Percentiles rank a stretch among this genome's conserved stretches.
These are phyloP conservation scores for Ispidina picta DNA, from an alignment of 2,797 vertebrate species.

Conservation along the genomic window DNA sequence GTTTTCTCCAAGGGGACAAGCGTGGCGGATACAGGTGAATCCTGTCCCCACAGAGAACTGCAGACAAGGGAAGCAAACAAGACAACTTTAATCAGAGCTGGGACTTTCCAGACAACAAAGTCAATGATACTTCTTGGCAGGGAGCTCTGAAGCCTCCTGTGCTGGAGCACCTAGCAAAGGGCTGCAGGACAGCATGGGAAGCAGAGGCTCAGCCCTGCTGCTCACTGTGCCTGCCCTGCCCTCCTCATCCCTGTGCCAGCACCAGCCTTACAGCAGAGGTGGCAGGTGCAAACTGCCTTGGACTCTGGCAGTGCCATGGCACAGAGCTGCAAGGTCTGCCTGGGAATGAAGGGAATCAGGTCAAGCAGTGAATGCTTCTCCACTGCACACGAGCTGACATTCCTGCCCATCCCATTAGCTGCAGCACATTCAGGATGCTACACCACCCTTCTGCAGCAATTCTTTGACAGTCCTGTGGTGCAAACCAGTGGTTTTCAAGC, in stretches of 20 bases:
- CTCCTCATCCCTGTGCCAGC: background rate
- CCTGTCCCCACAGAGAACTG: background rate
- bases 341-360: background rate
- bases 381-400: background rate
- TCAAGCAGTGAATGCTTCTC: background rate
- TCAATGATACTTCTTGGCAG: background rate
- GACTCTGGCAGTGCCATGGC: background rate
- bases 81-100: background rate
- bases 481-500: background rate
- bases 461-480: background rate
- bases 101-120: background rate
- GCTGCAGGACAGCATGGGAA: background rate
- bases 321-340: background rate
- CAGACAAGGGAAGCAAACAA: background rate
- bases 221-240: rapidly evolving
- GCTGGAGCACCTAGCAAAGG: background rate
- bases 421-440: background rate
- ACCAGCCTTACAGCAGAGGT: rapidly evolving
- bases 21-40: background rate
- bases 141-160: background rate
- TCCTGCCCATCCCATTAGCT: background rate
- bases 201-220: background rate
- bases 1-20: background rate
- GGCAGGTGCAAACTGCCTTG: background rate
- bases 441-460: background rate